phyloP scores from a whole-genome alignment of 1,140 invertebrate species.

The Stenopsyche tienmushanensis region DNA sequence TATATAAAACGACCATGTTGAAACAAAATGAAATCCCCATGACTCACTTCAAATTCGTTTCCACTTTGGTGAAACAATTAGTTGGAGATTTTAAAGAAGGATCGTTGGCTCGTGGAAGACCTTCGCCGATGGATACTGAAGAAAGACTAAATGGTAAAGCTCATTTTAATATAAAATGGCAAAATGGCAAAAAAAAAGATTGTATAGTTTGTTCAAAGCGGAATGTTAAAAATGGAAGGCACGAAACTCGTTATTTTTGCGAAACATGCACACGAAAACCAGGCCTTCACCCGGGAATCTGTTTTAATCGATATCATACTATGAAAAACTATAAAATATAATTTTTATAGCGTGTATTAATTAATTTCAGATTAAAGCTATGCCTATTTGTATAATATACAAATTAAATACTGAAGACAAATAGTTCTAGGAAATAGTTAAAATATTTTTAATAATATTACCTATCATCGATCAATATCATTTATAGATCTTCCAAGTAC shows the following conservation, averaged over 20 bases:
- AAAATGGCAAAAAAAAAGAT: conserved; percentile 13
- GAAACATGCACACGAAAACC: conserved; percentile 10
- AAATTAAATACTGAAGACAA: too few relatives aligned
- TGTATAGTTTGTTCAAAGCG: conserved; percentile 16
- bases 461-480: too few relatives aligned
- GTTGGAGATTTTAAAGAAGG: conserved; percentile 12
- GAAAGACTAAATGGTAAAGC: conserved; percentile 14
- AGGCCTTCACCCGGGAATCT: background rate
- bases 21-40: conserved; percentile 14
- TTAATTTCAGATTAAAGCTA: too few relatives aligned
- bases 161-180: conserved; percentile 8
- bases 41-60: conserved; percentile 12
- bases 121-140: conserved; percentile 8
- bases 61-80: conserved; percentile 15
- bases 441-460: too few relatives aligned
- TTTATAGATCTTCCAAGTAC: too few relatives aligned
- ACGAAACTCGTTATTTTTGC: conserved; percentile 14
- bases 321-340: background rate
- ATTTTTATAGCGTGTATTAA: background rate
- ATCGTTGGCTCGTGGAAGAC: conserved; percentile 1
- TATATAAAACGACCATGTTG: conserved; percentile 10
- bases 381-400: too few relatives aligned
- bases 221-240: conserved; percentile 1
- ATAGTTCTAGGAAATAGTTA: too few relatives aligned
- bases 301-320: background rate